Evolutionary conservation across 2,797 vertebrate species (phyloP), one percentile per base, ranked within the genome.

Genomic region (Cirrhinus mrigala): DNA sequence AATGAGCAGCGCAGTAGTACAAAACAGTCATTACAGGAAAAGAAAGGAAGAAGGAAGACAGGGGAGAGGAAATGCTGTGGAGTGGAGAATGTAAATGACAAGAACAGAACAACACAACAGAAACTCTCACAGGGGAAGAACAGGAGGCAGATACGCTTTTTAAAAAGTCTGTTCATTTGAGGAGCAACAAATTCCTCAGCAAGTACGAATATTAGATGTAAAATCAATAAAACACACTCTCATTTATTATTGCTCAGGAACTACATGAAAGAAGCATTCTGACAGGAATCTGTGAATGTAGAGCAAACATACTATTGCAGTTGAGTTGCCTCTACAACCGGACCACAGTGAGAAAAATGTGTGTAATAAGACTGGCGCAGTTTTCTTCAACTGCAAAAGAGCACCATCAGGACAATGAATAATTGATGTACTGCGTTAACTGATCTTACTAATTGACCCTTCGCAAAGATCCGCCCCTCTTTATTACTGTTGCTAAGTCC

Each of bases 11-110:
- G 33, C 79, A 86, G 66, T 79, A 87, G 60, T 77, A 70, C 81
- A 89, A 75, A 87, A 85, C 85, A 80, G 71, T 89, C 86, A 88
- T 90, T 90, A 87, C 82, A 90, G 29, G 58, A 58, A 74, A 62
- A 82, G 27, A 82, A 69, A 71, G 27, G 75, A 33, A 86, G 79
- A 79, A n/a, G 81, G 58, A 56, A 68, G 76, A 46, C 58, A 76
- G 71, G 4, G 33, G 64, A 86, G 40, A 69, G 71, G 58, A 79
- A 60, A 66, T 64, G 29, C 73, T 87, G 27, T 80, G 66, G 71
- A 82, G 76, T 77, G 54, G 64, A 79, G 66, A 86, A 79, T 54
- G 37, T 86, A 88, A 79, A 85, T 79, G 52, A 69, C 52, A 58
- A 52, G 68, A 64, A 85, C 12, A 48, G 50, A 82, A 46, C 75